Evolutionary conservation across 1,140 invertebrate genomes (phyloP).

Genomic region (Coenobita brevimanus): DNA sequence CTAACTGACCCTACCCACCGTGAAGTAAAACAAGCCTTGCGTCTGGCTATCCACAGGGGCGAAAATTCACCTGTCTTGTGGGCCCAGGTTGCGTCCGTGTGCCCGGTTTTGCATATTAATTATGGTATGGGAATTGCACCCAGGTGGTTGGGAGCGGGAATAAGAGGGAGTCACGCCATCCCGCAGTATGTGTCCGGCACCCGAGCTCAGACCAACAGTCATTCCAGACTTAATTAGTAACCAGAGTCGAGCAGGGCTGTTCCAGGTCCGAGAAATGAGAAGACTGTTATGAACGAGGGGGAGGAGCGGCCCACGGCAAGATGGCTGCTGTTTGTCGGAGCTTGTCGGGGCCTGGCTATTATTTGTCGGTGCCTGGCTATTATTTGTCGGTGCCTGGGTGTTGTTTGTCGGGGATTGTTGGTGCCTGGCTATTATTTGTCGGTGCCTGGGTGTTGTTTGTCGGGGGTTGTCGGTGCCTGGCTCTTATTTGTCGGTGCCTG

Average conservation of each 20-base stretch:
- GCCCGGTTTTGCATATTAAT: conserved; percentile 62
- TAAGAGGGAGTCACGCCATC: conserved; percentile 65
- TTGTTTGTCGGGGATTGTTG: too few species aligned
- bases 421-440: too few species aligned
- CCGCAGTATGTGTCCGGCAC: conserved; percentile 58
- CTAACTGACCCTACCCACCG: not conserved
- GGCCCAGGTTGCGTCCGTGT: conserved; percentile 10
- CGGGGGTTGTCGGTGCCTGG: too few species aligned
- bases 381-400: too few species aligned
- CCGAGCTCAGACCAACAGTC: conserved; percentile 61
- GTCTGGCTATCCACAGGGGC: not conserved
- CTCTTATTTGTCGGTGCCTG: too few species aligned
- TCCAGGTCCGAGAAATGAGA: conserved; percentile 32
- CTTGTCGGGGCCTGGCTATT: too few species aligned
- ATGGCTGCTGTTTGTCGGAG: too few species aligned
- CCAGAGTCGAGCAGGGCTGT: conserved; percentile 54
- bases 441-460: too few species aligned
- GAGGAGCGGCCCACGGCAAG: too few species aligned
- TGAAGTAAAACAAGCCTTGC: not conserved
- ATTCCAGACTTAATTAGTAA: conserved; percentile 64
- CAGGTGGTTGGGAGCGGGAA: conserved; percentile 60
- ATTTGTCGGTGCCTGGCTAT: too few species aligned
- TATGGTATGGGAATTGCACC: conserved; percentile 66
- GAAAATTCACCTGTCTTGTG: not conserved
- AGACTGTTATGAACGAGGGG: conserved; percentile 36